Evolutionary conservation across 2,797 vertebrate genomes (phyloP), one percentile per base, ranked within the genome.

Genomic region (Ciconia nigra): DNA sequence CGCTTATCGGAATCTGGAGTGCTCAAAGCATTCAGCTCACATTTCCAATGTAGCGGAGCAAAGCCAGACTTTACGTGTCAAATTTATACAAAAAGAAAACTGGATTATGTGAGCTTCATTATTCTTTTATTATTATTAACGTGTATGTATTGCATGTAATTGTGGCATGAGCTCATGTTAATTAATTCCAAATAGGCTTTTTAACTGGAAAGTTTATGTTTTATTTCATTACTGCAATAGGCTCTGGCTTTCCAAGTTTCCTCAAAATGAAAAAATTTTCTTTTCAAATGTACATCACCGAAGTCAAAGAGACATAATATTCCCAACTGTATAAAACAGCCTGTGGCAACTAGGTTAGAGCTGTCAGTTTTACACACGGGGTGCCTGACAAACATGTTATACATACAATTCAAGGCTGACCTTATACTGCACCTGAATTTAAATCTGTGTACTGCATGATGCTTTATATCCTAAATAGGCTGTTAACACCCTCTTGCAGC

Each of bases 401-500:
- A 95, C 61, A 87, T 87, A 96, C 89, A 96, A 97, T 96, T 97
- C 87, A 96, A 94, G 92, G 70, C 87, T 97, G 95, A 97, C 95
- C 96, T 98, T 98, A 94, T 82, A 95, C 88, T 95, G 90, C 89
- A 95, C 97, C 95, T 97, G 93, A 95, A 96, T 98, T 97, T 98
- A 95, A 97, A 97, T 95, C 82, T 96, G 47, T 80, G 83, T 87
- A 35, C 96, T 90, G 79, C 70, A 85, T 15, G 13, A 89, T 71
- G 61, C 85, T 97, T 97, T 97, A 90, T 96, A 96, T 94, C 88
- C 95, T 97, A 97, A 97, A 84, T 71, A 95, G 66, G 63, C 91
- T 97, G 85, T 94, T 98, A 98, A 93, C 90, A 95, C 83, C 82
- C 67, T 96, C 76, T 80, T 90, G 61, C 84, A 96, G 84, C 62